Conservation (phyloP, 2,113 vertebrate genomes). For the Cygnus buccinator region DNA sequence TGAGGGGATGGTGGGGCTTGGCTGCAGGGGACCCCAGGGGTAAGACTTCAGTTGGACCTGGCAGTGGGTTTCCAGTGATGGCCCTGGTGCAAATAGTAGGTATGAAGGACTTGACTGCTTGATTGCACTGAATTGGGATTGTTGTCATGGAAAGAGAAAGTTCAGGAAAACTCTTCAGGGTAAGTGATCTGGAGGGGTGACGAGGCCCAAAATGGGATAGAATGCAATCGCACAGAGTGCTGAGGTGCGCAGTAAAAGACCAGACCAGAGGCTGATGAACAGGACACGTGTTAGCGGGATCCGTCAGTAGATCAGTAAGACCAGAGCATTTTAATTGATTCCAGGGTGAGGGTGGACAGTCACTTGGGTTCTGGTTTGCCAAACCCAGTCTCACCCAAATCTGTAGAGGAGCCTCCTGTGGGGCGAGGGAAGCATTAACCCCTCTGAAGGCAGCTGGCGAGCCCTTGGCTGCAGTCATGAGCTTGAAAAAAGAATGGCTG, state of each 20-base stretch:
- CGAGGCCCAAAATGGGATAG: not conserved
- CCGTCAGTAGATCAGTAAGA: not conserved
- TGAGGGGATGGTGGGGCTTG: not conserved
- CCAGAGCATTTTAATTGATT: not conserved
- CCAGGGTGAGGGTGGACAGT: not conserved
- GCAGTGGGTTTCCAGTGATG: not conserved
- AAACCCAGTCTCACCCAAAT: not conserved
- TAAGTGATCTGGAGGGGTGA: not conserved
- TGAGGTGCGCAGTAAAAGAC: not conserved
- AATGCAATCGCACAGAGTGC: not conserved
- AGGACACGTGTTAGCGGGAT: not conserved
- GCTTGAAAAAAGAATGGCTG: not conserved
- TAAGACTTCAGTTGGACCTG: not conserved
- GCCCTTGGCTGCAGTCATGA: not conserved
- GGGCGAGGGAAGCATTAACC: not conserved
- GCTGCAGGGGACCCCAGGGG: not conserved
- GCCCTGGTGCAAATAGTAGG: not conserved
- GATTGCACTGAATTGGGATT: not conserved
- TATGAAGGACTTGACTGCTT: not conserved
- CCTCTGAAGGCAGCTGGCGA: constrained; percentile 11
- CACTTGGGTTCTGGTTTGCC: not conserved
- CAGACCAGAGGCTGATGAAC: not conserved
- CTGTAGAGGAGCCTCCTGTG: not conserved
- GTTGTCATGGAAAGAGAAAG: not conserved
- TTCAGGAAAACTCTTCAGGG: not conserved